Conservation (phyloP, 2,113 vertebrate genomes). For the Myxocyprinus asiaticus region DNA sequence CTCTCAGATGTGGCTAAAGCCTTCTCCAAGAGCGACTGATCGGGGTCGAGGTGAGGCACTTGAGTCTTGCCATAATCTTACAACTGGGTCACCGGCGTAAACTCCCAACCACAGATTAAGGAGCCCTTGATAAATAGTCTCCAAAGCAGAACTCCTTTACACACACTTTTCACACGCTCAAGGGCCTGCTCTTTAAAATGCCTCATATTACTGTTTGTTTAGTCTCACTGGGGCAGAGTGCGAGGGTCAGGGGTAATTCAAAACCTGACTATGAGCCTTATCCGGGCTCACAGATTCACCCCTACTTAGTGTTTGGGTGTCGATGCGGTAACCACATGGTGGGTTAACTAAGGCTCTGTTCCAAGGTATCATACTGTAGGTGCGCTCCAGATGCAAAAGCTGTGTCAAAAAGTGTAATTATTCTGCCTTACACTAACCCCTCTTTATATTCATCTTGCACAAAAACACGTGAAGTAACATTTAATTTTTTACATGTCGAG, state of each 20-base stretch:
- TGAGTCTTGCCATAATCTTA: conserved; percentile 80
- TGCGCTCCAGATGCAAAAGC: too few species aligned
- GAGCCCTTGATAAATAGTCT: conserved; percentile 51
- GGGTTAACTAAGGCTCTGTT: too few species aligned
- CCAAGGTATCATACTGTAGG: too few species aligned
- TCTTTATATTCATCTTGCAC: too few species aligned
- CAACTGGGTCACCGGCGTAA: conserved; percentile 80
- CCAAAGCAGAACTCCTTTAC: conserved; percentile 15
- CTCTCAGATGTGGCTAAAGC: conserved; percentile 38
- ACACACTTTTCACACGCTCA: conserved; percentile 62
- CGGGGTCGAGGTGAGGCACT: conserved; percentile 25
- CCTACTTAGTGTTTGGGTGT: too few species aligned
- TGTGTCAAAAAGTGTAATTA: too few species aligned
- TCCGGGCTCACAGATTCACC: background rate
- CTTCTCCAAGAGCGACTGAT: background rate
- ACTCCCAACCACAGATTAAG: conserved; percentile 53
- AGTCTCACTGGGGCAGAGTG: conserved; percentile 36
- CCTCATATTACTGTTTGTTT: conserved; percentile 58
- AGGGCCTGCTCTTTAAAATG: conserved; percentile 66
- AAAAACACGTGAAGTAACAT: too few species aligned
- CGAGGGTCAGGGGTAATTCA: conserved; percentile 50
- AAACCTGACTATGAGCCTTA: conserved; percentile 25
- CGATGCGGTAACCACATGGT: too few species aligned
- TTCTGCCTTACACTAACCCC: too few species aligned
- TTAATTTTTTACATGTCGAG: too few species aligned